phyloP scores from a whole-genome alignment of 2,113 vertebrate species.

The Mastomys coucha region DNA sequence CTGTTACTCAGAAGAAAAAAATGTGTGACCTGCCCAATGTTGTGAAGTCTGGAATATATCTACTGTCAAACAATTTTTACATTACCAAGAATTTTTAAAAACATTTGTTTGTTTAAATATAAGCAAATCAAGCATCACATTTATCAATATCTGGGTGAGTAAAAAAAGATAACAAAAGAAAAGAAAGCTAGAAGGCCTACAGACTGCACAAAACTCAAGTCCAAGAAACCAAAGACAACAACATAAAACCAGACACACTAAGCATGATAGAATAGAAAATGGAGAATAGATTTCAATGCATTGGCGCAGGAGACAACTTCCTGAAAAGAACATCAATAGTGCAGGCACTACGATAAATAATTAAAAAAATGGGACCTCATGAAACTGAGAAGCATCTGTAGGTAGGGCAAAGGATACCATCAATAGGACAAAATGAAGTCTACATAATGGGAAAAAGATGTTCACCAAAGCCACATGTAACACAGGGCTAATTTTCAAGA shows the following conservation, averaged over 20 bases:
- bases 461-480: background rate
- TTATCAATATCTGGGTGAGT: background rate
- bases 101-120: background rate
- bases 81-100: background rate
- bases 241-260: background rate
- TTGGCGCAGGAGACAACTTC: background rate
- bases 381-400: background rate
- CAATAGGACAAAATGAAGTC: background rate
- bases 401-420: background rate
- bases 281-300: background rate
- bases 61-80: background rate
- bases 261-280: background rate
- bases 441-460: background rate
- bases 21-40: background rate
- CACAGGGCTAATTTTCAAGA: background rate
- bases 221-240: background rate
- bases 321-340: background rate
- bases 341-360: background rate
- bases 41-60: background rate
- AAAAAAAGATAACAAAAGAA: background rate
- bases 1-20: background rate
- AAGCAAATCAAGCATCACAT: background rate
- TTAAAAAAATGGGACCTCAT: background rate
- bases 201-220: background rate
- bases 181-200: fast-evolving